Percentiles rank a stretch among this genome's conserved stretches.
Evolutionary conservation across 1,140 invertebrate species (phyloP).

Genomic region (Platorchestia sp.): DNA sequence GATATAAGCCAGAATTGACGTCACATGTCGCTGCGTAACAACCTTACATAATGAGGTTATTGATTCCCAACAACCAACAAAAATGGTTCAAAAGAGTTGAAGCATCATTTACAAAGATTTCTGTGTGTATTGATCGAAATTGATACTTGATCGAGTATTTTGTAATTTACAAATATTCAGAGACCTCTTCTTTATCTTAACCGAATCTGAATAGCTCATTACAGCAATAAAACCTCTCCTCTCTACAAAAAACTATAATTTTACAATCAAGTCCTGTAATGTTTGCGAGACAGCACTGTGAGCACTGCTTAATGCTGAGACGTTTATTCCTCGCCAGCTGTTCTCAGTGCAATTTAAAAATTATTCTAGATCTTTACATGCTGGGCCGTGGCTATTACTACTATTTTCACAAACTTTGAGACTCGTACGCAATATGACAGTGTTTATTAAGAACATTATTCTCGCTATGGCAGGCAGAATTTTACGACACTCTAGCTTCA

Average conservation of each 20-base stretch:
- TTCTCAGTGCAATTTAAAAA: background rate
- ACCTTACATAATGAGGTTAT: background rate
- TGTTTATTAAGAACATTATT: background rate
- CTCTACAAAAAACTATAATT: background rate
- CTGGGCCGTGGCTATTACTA: background rate
- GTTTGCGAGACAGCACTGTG: too few species aligned
- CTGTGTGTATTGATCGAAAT: background rate
- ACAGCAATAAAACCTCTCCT: background rate
- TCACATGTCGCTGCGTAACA: background rate
- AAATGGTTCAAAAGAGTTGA: too few species aligned
- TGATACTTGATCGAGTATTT: background rate
- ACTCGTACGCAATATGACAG: background rate
- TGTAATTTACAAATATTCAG: background rate
- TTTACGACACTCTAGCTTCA: background rate
- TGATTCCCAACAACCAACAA: too few species aligned
- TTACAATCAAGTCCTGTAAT: too few species aligned
- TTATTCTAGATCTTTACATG: background rate
- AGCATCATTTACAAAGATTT: background rate
- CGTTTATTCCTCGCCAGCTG: background rate
- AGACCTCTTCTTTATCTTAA: background rate
- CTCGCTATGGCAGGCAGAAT: background rate
- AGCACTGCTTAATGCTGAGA: background rate
- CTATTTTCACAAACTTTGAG: background rate
- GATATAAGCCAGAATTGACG: background rate
- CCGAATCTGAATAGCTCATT: background rate